Evolutionary conservation across 2,113 vertebrate species (phyloP), one percentile per base, ranked within the genome.

Genomic region (Hemibagrus wyckioides): DNA sequence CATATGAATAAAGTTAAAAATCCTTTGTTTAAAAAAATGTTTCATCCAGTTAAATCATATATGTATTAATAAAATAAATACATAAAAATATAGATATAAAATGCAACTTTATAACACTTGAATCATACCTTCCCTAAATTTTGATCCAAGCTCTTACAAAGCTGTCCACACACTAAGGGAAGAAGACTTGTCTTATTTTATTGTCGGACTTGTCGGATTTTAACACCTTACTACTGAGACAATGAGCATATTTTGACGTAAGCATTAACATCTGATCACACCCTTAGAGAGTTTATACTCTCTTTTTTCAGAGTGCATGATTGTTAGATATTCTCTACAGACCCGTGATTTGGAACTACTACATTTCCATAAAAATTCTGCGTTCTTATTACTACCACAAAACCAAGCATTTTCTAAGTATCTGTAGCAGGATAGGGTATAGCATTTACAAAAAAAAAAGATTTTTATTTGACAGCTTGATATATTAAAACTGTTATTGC

Each of bases 221-320:
- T 77, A 85, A 50, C 14, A 0, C 14, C 39, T 25, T 52, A n/a
- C 54, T 61, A 36, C 28, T 44, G 30, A 76, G 52, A 56, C 36
- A 2, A 13, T 36, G 30, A 71, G 14, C 21, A 69, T 48, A 15
- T 14, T 83, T 69, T 69, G 44, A 83, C 83, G 52, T 73, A 73
- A 48, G 44, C 33, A 73, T 28, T 57, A 17, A 17, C 41, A 48
- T 25, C 50, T 56, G 50, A 73, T 69, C 1, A 48, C 44, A 52
- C 33, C 83, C 21, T 75, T 71, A 56, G 82, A 73, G 82, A 73
- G 15, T 33, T 83, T 19, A 67, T 82, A n/a, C 13, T 67, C 9
- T 33, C 2, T 80, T 80, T 33, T 19, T 33, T 21, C 14, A 80
- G 19, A 56, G 39, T 19, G 33, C 67, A 69, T 1, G 2, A 48